These are phyloP conservation scores for Drosophila longiperda DNA, from an alignment of 2,888 invertebrate genomes.

Conservation along the genomic window DNA sequence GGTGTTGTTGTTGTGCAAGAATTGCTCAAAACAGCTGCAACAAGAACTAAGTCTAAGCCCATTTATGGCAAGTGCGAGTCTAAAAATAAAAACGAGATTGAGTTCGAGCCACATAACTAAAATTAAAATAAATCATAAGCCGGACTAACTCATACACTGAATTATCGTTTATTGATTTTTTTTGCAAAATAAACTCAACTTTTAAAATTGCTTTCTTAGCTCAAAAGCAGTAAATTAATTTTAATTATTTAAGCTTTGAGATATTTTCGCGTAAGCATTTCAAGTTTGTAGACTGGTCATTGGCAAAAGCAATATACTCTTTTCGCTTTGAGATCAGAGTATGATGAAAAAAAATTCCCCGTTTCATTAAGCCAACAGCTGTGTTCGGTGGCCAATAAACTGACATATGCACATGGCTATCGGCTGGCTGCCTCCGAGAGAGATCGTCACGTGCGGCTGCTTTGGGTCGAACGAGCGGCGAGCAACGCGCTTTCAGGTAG, in stretches of 20 bases:
- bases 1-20: slow-evolving; percentile 45
- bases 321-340: slow-evolving; percentile 1
- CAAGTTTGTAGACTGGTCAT: neutral
- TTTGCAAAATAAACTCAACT: neutral
- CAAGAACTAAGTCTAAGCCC: slow-evolving; percentile 49
- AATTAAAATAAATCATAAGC: neutral
- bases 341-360: slow-evolving; percentile 23
- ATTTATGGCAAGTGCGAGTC: slow-evolving; percentile 57
- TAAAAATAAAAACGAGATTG: slow-evolving; percentile 42
- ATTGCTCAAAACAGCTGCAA: slow-evolving; percentile 35
- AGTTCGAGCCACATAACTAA: slow-evolving; percentile 20
- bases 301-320: neutral
- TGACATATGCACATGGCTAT: slow-evolving; percentile 35
- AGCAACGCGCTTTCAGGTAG: slow-evolving; percentile 42
- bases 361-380: slow-evolving; percentile 39
- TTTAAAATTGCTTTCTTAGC: neutral
- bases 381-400: slow-evolving; percentile 50
- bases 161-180: neutral
- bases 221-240: neutral
- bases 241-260: neutral
- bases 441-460: slow-evolving; percentile 54
- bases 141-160: slow-evolving; percentile 2
- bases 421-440: slow-evolving; percentile 40
- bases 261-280: neutral
- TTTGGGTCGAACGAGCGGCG: slow-evolving; percentile 11